Base-by-base conservation (phyloP, 2,888 invertebrate species). In the Pristionchus arcanus region DNA sequence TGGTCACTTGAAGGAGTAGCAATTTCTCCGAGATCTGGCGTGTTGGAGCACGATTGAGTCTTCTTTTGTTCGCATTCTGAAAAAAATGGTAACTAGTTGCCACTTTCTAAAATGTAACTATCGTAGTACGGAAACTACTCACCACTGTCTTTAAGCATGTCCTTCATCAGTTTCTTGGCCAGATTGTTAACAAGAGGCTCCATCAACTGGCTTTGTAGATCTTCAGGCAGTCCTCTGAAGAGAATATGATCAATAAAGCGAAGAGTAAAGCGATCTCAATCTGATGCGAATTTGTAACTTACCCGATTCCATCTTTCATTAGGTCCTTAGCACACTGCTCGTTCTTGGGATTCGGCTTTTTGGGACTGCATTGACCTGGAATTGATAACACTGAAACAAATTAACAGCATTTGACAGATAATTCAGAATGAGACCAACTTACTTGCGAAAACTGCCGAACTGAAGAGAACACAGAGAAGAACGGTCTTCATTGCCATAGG, bases 221-320 rank as follows among this genome's bases (percentile, higher is more conserved):
- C 49, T 0, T 25, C 31, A 81, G 81, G 53, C 15, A 81, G 81
- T 2, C n/a, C 53, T 81, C 81, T 81, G 49, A 81, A 81, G 49
- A 42, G 2, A 42, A 66, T 25, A 15, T 15, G 55, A 19, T 13
- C 9, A 25, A n/a, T 25, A 28, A 68, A n/a, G n/a, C n/a, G n/a
- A n/a, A n/a, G n/a, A n/a, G n/a, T n/a, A n/a, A n/a, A n/a, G n/a
- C n/a, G n/a, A n/a, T n/a, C n/a, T n/a, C n/a, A n/a, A n/a, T n/a
- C n/a, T n/a, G n/a, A n/a, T n/a, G n/a, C n/a, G n/a, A n/a, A n/a
- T n/a, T n/a, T n/a, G n/a, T n/a, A n/a, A 42, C 81, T 49, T 2
- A 81, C 81, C 81, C 81, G 81, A 81, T 81, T 49, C 81, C 81
- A 53, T 81, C 81, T n/a, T 81, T 81, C 53, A 81, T n/a, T 13